Base-by-base conservation (phyloP, 2,113 vertebrate genomes). In the Tyrannus savana region DNA sequence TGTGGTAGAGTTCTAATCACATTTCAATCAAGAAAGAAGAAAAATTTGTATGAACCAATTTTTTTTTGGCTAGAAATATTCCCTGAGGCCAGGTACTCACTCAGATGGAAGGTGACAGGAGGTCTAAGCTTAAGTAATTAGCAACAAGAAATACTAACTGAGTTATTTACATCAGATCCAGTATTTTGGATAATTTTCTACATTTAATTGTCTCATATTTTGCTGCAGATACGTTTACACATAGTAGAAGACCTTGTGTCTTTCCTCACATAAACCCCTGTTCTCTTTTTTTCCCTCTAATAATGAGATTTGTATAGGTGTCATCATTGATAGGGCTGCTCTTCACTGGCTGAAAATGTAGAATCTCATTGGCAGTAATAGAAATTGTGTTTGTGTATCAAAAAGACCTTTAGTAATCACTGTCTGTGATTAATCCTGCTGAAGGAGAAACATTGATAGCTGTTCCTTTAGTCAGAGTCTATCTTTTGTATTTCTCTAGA, bases 1-100 rank as follows among this genome's bases (percentile, higher is more conserved):
- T 83, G 19, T 21, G 17, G 17, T 50, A 33, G 33, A 74, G 42
- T 63, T 30, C 8, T 4, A 5, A 46, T 53, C 14, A 17, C 19
- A 31, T 64, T 47, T 75, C 52, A 41, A 44, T 19, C n/a, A 56
- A 24, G 39, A 60, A 44, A 63, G 33, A 56, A 87, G n/a, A n/a
- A 72, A 35, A 52, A 22, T 17, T 2, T 77, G 14, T 62, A 39
- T 35, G 42, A 46, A 74, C 52, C 19, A 28, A 17, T 14, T 21
- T 39, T 7, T 28, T 27, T 37, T 56, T 44, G 28, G 23, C 66
- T 67, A 60, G 60, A 68, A 52, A 58, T 56, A 35, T 9, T 63
- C 4, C 46, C 19, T 1, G 3, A 53, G 53, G 50, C 2, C 0
- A 1, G 31, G 11, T 59, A 44, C 33, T 37, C 0, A 2, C 37